Conservation (phyloP, 2,888 invertebrate genomes). For the Noctua janthe region DNA sequence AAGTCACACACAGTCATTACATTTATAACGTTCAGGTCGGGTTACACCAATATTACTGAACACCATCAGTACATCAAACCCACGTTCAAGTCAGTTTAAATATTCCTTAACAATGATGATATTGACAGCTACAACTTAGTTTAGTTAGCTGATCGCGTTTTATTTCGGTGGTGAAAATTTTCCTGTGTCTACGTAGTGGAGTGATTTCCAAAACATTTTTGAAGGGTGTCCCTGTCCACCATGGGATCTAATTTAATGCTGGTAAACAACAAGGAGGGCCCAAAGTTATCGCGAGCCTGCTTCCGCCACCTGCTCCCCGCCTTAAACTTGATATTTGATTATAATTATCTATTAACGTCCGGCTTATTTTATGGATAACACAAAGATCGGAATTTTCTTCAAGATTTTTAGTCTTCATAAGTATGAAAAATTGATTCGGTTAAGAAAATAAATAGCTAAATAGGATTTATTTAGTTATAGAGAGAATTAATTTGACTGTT, state of each 20-base stretch:
- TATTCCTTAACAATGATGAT: background rate
- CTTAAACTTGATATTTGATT: conserved; percentile 83
- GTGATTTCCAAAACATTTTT: background rate
- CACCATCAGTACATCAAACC: background rate
- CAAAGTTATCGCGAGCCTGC: conserved; percentile 73
- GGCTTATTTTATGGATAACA: conserved; percentile 69
- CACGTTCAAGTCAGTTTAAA: background rate
- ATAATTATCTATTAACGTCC: conserved; percentile 67
- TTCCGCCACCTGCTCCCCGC: conserved; percentile 81
- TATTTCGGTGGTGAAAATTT: background rate
- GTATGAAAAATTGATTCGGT: background rate
- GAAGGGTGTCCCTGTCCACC: background rate
- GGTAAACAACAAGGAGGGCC: conserved; percentile 19
- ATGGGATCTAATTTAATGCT: conserved; percentile 16
- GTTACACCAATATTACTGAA: too few species aligned
- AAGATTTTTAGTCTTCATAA: background rate
- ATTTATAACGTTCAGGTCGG: too few species aligned
- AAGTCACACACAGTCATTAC: too few species aligned
- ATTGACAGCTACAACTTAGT: background rate
- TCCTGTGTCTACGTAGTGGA: background rate
- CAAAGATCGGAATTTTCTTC: background rate
- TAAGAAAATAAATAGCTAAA: background rate
- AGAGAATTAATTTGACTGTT: background rate
- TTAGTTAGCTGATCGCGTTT: background rate
- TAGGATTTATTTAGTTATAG: background rate